phyloP scores from a whole-genome alignment of 1,140 invertebrate genomes.

The Tetragnatha versicolor region DNA sequence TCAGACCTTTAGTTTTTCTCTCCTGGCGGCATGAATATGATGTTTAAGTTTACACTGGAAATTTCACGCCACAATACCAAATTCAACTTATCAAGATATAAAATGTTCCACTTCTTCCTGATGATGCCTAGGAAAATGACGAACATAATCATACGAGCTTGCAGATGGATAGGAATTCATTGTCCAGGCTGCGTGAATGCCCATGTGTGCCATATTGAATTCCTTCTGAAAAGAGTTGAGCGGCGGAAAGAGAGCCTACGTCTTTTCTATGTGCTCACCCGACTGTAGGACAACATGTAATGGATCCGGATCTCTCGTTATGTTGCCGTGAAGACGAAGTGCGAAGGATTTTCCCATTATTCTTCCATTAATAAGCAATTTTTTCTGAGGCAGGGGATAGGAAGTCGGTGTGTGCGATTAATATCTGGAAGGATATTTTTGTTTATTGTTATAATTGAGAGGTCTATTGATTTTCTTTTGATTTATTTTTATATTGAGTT shows the following conservation, averaged over 20 bases:
- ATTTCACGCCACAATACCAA: neutral
- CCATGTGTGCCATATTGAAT: neutral
- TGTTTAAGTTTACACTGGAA: neutral
- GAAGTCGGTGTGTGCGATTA: neutral
- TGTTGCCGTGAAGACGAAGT: neutral
- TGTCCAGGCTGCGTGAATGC: neutral
- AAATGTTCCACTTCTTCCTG: neutral
- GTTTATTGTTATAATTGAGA: no score
- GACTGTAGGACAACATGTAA: conserved; percentile 10
- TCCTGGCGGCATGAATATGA: neutral
- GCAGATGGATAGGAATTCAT: neutral
- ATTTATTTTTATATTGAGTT: no score
- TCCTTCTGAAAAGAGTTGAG: neutral
- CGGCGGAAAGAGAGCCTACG: neutral
- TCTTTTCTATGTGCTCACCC: conserved; percentile 11
- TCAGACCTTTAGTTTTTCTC: neutral
- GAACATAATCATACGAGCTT: neutral
- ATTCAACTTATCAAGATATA: neutral
- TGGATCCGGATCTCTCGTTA: conserved; percentile 3
- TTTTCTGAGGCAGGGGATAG: neutral
- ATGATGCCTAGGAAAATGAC: neutral
- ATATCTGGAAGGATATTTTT: neutral
- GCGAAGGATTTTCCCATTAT: neutral
- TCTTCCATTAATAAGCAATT: neutral
- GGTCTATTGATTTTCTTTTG: no score